Conservation (phyloP, 2,797 vertebrate species). For the Sebastolobus altivelis region DNA sequence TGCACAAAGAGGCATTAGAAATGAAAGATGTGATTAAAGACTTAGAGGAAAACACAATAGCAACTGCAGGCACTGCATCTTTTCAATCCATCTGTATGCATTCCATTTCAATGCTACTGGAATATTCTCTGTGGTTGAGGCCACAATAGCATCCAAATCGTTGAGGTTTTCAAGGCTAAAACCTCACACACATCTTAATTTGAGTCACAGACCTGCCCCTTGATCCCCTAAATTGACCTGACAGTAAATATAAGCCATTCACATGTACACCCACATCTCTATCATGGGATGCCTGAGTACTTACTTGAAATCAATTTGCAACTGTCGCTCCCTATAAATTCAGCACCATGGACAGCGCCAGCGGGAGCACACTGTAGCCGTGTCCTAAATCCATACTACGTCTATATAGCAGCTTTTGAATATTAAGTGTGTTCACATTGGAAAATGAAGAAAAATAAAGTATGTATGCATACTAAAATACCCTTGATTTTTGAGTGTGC, state of each 20-base stretch:
- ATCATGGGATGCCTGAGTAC: neutral
- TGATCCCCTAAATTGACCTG: neutral
- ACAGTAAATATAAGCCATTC: neutral
- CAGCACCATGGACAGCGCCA: slow-evolving; percentile 1
- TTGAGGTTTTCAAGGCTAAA: neutral
- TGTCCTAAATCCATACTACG: neutral
- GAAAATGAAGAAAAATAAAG: neutral
- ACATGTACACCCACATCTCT: neutral
- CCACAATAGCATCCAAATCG: neutral
- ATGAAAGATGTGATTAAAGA: neutral
- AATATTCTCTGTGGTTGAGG: neutral
- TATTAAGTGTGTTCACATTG: neutral
- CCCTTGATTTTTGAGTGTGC: neutral
- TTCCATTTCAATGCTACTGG: neutral
- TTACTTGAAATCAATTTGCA: neutral
- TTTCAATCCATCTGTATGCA: neutral
- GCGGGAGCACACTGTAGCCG: neutral
- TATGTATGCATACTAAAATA: neutral
- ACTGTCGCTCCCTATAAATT: neutral
- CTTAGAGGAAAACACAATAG: neutral
- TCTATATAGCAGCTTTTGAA: neutral
- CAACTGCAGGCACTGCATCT: neutral
- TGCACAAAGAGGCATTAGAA: neutral
- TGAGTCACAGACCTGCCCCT: neutral
- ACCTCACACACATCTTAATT: neutral